Conservation (phyloP, 2,888 invertebrate species). For the Phytoseiulus persimilis region DNA sequence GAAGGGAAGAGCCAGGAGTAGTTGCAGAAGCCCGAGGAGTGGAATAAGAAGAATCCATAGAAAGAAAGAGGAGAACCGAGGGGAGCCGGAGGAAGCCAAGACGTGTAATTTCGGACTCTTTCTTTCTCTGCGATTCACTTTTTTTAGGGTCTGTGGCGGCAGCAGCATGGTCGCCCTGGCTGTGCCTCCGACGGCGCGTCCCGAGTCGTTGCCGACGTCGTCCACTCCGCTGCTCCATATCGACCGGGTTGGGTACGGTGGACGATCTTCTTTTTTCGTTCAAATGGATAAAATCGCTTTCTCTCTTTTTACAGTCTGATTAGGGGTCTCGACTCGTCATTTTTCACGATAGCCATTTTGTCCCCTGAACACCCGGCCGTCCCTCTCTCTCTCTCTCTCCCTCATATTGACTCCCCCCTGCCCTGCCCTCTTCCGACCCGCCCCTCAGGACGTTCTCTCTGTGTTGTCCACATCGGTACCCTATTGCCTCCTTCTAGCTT, state of each 20-base stretch:
- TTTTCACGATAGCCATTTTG: constrained; percentile 35
- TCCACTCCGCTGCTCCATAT: constrained; percentile 32
- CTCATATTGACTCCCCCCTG: not conserved
- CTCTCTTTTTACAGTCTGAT: constrained; percentile 25
- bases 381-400: not conserved
- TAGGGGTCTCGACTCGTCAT: constrained; percentile 34
- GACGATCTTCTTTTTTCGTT: constrained; percentile 18
- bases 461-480: not conserved
- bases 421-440: no score
- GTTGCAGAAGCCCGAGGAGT: not conserved
- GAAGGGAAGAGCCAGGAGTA: not conserved
- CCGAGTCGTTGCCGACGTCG: not conserved
- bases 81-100: not conserved
- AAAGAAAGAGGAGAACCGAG: not conserved
- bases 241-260: constrained; percentile 26
- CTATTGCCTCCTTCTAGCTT: not conserved
- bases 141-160: not conserved
- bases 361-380: not conserved
- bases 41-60: not conserved
- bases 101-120: not conserved
- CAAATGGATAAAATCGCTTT: constrained; percentile 39
- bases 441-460: no score
- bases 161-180: not conserved
- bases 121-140: not conserved
- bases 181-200: not conserved